Evolutionary conservation across 2,888 invertebrate species (phyloP).

Genomic region (Chalcosyrphus nemorum): DNA sequence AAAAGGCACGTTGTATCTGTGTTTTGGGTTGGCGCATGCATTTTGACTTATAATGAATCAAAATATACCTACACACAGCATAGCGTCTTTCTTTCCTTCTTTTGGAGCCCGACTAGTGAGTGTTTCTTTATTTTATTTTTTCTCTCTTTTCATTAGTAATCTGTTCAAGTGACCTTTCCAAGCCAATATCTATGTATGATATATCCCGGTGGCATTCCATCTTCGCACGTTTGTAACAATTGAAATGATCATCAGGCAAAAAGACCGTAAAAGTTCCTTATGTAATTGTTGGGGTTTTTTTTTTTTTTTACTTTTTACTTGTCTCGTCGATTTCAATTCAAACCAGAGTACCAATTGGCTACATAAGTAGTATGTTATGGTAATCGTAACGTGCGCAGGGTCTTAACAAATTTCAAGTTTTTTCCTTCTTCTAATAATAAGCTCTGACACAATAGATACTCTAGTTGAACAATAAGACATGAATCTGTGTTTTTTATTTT

Average conservation of each 20-base stretch:
- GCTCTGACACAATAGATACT: slow-evolving; percentile 44
- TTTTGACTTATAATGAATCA: slow-evolving; percentile 55
- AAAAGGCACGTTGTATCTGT: slow-evolving; percentile 41
- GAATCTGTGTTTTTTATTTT: slow-evolving; percentile 40
- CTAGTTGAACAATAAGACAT: slow-evolving; percentile 23
- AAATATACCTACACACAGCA: slow-evolving; percentile 6
- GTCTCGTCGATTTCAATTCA: slow-evolving; percentile 23
- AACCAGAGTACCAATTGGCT: slow-evolving; percentile 24
- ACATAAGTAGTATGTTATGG: slow-evolving; percentile 43
- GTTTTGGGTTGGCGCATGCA: slow-evolving; percentile 55
- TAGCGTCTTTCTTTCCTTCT: slow-evolving; percentile 36
- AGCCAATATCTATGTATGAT: slow-evolving; percentile 30
- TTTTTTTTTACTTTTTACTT: background rate
- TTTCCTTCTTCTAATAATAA: slow-evolving; percentile 46
- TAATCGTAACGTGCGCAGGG: slow-evolving; percentile 56
- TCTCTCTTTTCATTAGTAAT: slow-evolving; percentile 47
- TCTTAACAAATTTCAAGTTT: slow-evolving; percentile 49
- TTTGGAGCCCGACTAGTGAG: slow-evolving; percentile 18
- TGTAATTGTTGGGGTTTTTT: slow-evolving; percentile 33
- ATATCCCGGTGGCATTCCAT: slow-evolving; percentile 54
- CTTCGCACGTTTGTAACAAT: slow-evolving; percentile 43
- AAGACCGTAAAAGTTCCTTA: slow-evolving; percentile 53
- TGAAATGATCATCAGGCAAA: slow-evolving; percentile 43
- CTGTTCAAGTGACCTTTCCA: slow-evolving; percentile 64
- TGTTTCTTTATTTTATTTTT: background rate